Conservation (phyloP, 2,113 vertebrate species). For the pig (Sus scrofa) region T2T-Sscrofa CM000817.6:45094001-45094500, state of each 20-base stretch:
- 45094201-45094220: not conserved
- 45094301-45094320: not conserved
- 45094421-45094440: no score
- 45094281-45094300: fast-evolving
- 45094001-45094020: not conserved
- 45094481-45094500: no score
- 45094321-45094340: not conserved
- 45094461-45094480: no score
- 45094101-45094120: not conserved
- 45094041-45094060: not conserved
- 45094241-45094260: fast-evolving
- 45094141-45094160: no score
- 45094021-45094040: not conserved
- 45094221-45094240: not conserved
- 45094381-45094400: not conserved
- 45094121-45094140: not conserved
- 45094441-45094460: no score
- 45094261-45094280: fast-evolving
- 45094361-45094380: not conserved
- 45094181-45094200: not conserved
- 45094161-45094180: not conserved
- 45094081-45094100: not conserved
- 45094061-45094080: not conserved
- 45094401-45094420: no score
- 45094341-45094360: fast-evolving